Conservation (phyloP, 2,113 vertebrate species). For the Ammodytes marinus region DNA sequence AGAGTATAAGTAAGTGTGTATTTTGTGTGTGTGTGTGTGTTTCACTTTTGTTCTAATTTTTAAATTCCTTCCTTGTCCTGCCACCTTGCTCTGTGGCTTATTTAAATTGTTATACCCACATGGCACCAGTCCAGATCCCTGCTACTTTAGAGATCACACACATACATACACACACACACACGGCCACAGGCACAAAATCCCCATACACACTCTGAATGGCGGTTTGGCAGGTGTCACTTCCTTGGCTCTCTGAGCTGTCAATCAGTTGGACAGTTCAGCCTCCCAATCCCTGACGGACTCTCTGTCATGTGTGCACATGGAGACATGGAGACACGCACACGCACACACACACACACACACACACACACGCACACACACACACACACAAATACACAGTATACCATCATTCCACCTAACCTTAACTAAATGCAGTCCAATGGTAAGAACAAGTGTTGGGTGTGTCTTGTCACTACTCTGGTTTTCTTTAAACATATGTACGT, state of each 20-base stretch:
- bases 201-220: constrained; percentile 49
- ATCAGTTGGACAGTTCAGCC: constrained; percentile 73
- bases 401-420: too few relatives aligned
- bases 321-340: constrained; percentile 1
- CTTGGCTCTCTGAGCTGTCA: constrained; percentile 73
- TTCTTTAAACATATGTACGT: background rate
- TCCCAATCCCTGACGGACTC: constrained; percentile 50
- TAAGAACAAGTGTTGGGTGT: background rate
- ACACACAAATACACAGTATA: background rate
- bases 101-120: constrained; percentile 54
- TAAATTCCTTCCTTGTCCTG: constrained; percentile 48
- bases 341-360: constrained; percentile 21
- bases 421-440: background rate
- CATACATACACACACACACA: constrained; percentile 2
- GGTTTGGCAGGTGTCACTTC: constrained; percentile 76
- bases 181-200: constrained; percentile 27
- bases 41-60: constrained; percentile 38
- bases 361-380: constrained; percentile 14
- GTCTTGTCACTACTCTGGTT: background rate
- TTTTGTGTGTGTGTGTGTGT: background rate
- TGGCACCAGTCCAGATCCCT: constrained; percentile 49
- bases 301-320: constrained; percentile 9
- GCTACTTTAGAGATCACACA: constrained; percentile 40
- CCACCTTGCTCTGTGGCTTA: constrained; percentile 39
- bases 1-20: constrained; percentile 30